These are phyloP conservation scores for Drosophila pectinifera DNA, from an alignment of 1,140 invertebrate species.

Conservation along the genomic window DNA sequence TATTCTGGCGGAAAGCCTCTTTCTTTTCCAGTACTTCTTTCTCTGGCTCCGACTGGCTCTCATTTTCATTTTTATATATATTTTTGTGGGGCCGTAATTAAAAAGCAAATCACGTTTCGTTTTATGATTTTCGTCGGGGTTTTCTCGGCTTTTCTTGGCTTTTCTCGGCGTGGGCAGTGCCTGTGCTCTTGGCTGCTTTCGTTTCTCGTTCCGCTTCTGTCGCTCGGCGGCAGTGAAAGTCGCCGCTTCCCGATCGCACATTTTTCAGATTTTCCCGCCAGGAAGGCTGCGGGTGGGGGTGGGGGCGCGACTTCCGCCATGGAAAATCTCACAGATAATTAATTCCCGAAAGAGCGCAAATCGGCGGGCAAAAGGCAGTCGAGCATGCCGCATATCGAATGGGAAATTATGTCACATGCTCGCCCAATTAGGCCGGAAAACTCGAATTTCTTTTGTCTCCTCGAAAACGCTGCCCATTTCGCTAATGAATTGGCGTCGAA, in stretches of 20 bases:
- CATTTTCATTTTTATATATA: slow-evolving; percentile 5
- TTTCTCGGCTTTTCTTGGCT: slow-evolving; percentile 23
- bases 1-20: slow-evolving; percentile 37
- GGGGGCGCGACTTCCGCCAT: slow-evolving; percentile 61
- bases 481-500: slow-evolving; percentile 19
- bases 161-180: slow-evolving; percentile 54
- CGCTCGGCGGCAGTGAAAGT: slow-evolving; percentile 63
- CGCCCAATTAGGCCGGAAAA: slow-evolving; percentile 71
- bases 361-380: slow-evolving; percentile 28
- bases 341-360: slow-evolving; percentile 49
- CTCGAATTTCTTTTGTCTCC: slow-evolving; percentile 13
- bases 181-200: slow-evolving; percentile 40
- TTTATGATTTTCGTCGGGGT: slow-evolving; percentile 58
- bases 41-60: slow-evolving; percentile 7
- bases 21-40: slow-evolving; percentile 6
- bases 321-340: slow-evolving; percentile 73
- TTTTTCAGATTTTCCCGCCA: slow-evolving; percentile 29
- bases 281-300: neutral
- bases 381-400: slow-evolving; percentile 32
- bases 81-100: slow-evolving; percentile 62
- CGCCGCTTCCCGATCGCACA: slow-evolving; percentile 45
- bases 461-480: neutral
- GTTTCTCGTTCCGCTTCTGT: slow-evolving; percentile 49
- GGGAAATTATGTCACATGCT: slow-evolving; percentile 70
- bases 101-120: slow-evolving; percentile 79